Percentiles rank a stretch among this genome's conserved stretches.
phyloP scores from a whole-genome alignment of 2,888 invertebrate genomes.

The Drosophila anceps region DNA sequence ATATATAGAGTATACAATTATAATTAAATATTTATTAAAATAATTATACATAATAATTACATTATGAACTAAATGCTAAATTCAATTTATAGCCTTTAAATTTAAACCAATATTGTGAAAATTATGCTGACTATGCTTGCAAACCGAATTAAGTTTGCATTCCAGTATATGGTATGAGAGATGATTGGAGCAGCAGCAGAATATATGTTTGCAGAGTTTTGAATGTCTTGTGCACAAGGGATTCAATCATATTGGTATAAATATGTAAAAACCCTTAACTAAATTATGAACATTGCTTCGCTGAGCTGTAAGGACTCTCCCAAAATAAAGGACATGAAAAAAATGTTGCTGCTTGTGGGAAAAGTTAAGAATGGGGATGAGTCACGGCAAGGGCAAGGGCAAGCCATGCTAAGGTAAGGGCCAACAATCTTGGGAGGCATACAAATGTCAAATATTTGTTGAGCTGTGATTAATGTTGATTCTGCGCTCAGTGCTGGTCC shows the following conservation, averaged over 20 bases:
- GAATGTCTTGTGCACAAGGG: neutral
- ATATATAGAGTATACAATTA: neutral
- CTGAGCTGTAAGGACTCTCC: conserved; percentile 22
- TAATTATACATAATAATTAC: neutral
- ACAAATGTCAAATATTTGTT: conserved; percentile 81
- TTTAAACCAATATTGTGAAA: neutral
- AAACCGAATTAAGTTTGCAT: neutral
- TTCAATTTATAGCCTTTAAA: neutral
- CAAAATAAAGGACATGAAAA: neutral
- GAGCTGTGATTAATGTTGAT: conserved; percentile 83
- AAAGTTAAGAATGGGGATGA: conserved; percentile 37
- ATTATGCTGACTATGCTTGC: neutral
- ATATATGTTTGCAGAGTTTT: neutral
- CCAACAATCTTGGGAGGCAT: conserved; percentile 33
- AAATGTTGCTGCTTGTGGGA: conserved; percentile 23
- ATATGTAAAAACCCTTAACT: conserved; percentile 26
- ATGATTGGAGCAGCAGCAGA: neutral
- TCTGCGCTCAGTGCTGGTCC: conserved; percentile 49
- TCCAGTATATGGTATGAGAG: neutral
- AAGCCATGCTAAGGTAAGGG: neutral
- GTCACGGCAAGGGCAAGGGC: neutral
- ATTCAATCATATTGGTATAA: conserved; percentile 3
- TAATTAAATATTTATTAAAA: neutral
- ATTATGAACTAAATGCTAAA: neutral
- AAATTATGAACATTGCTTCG: conserved; percentile 66